Evolutionary conservation across 2,888 invertebrate species (phyloP).

Genomic region (Cenopis cana): DNA sequence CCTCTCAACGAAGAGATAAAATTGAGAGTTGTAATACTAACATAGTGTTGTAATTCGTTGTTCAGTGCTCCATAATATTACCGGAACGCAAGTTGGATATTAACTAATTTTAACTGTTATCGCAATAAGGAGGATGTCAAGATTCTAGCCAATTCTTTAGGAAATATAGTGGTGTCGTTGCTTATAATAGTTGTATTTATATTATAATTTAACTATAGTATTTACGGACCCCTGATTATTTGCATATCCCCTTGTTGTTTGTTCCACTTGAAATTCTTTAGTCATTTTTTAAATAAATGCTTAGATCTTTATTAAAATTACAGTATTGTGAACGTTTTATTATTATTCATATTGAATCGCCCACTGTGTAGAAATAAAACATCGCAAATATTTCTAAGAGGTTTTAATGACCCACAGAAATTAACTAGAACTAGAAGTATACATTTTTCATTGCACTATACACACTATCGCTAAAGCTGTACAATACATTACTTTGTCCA

Average conservation of each 20-base stretch:
- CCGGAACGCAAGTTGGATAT: conserved; percentile 49
- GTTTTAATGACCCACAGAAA: conserved; percentile 53
- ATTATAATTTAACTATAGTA: conserved; percentile 35
- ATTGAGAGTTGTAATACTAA: neutral
- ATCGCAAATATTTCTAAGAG: conserved; percentile 50
- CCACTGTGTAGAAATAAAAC: conserved; percentile 51
- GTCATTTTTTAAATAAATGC: conserved; percentile 62
- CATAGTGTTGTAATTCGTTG: neutral
- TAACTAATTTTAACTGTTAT: conserved; percentile 35
- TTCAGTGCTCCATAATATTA: neutral
- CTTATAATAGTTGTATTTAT: conserved; percentile 35
- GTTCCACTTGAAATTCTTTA: conserved; percentile 61
- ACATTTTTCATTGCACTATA: conserved; percentile 57
- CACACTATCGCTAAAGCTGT: conserved; percentile 54
- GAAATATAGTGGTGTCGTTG: conserved; percentile 16
- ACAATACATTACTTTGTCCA: conserved; percentile 45
- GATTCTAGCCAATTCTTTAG: conserved; percentile 22
- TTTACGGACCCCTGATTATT: conserved; percentile 52
- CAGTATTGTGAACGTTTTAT: conserved; percentile 73
- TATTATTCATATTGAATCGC: conserved; percentile 45
- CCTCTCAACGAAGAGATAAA: neutral
- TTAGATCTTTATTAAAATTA: conserved; percentile 82
- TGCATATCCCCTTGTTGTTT: conserved; percentile 60
- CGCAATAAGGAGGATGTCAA: conserved; percentile 25
- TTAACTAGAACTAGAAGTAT: conserved; percentile 53